Evolutionary conservation across 2,113 vertebrate genomes (phyloP).

Genomic region (Corythornis vintsioides): DNA sequence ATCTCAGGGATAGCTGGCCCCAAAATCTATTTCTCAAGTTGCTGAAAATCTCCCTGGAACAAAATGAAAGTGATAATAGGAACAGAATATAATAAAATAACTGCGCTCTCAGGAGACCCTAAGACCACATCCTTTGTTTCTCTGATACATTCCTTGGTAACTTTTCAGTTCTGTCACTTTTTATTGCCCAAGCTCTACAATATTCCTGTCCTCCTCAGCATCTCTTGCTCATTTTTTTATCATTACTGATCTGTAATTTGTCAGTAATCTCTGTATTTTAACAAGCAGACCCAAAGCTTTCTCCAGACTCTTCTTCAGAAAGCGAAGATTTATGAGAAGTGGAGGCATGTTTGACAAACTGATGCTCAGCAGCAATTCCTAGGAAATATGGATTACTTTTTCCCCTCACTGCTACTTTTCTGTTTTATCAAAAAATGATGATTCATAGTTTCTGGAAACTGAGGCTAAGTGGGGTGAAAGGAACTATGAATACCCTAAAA

Average conservation of each 20-base stretch:
- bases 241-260: constrained; percentile 15
- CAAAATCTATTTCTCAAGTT: constrained; percentile 30
- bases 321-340: neutral
- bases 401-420: constrained; percentile 43
- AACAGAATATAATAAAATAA: constrained; percentile 60
- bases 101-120: neutral
- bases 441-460: constrained; percentile 74
- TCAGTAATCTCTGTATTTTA: constrained; percentile 26
- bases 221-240: constrained; percentile 19
- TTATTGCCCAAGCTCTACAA: constrained; percentile 16
- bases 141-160: constrained; percentile 59
- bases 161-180: constrained; percentile 61
- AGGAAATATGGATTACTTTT: constrained; percentile 37
- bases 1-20: neutral
- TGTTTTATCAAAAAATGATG: constrained; percentile 71
- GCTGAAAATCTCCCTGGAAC: constrained; percentile 58
- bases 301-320: constrained; percentile 48
- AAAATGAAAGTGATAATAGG: constrained; percentile 54
- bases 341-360: constrained; percentile 59
- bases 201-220: neutral
- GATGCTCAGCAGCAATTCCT: constrained; percentile 45
- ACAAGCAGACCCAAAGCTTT: constrained; percentile 49
- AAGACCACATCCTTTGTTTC: constrained; percentile 64
- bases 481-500: constrained; percentile 63
- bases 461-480: constrained; percentile 63